These are phyloP conservation scores for Sthenelais limicola DNA, from an alignment of 2,888 invertebrate genomes.

Conservation along the genomic window DNA sequence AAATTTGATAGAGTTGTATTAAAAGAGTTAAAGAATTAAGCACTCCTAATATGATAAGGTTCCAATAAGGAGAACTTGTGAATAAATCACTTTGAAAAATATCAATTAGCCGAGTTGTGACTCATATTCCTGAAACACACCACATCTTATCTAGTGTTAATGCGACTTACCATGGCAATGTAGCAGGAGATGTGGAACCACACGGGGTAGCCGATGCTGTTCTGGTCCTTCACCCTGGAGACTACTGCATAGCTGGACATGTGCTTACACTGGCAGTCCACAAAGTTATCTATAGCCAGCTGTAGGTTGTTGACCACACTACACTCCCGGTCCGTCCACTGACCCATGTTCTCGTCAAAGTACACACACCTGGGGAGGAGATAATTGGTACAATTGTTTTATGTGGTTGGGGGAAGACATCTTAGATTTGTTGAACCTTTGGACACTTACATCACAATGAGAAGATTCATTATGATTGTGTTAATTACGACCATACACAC, in stretches of 20 bases:
- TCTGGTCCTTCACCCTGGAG: constrained; percentile 56
- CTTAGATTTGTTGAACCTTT: too few species aligned
- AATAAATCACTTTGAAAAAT: too few species aligned
- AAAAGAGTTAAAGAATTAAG: too few species aligned
- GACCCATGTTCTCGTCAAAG: constrained; percentile 57
- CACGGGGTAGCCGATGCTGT: constrained; percentile 63
- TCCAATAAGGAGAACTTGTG: too few species aligned
- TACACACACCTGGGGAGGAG: constrained; percentile 64
- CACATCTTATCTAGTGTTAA: too few species aligned
- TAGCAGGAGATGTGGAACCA: constrained; percentile 68
- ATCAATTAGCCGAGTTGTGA: too few species aligned
- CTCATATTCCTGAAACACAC: too few species aligned
- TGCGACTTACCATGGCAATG: constrained; percentile 65
- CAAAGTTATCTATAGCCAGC: constrained; percentile 62
- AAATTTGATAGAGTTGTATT: too few species aligned
- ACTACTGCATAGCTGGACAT: constrained; percentile 68
- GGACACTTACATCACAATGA: not conserved
- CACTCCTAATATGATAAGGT: too few species aligned
- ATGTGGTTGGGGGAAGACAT: too few species aligned
- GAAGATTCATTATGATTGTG: too few species aligned
- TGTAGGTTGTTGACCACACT: constrained; percentile 63
- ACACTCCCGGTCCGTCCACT: constrained; percentile 64
- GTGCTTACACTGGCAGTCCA: constrained; percentile 68
- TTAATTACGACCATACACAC: too few species aligned
- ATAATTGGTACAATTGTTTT: not conserved